phyloP scores from a whole-genome alignment of 2,797 vertebrate genomes.

The Sparidentex hasta region DNA sequence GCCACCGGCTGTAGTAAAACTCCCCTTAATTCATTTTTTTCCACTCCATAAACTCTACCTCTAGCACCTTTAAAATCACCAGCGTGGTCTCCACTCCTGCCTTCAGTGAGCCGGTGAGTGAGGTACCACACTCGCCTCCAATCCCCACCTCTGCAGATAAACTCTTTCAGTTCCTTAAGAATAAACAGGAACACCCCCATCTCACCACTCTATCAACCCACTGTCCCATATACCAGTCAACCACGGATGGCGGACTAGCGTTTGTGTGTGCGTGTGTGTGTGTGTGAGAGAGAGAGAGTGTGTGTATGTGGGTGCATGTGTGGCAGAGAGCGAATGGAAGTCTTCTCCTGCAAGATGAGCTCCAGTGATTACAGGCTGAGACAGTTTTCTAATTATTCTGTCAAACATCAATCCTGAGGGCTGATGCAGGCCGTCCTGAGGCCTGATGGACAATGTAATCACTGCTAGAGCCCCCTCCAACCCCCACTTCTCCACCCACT shows the following conservation, averaged over 20 bases:
- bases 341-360: conserved; percentile 89
- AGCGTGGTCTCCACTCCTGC: conserved; percentile 41
- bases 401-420: conserved; percentile 96
- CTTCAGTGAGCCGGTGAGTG: conserved; percentile 56
- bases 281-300: conserved; percentile 22
- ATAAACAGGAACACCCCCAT: conserved; percentile 86
- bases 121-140: conserved; percentile 46
- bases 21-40: conserved; percentile 68
- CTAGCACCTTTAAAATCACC: conserved; percentile 54
- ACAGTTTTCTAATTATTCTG: conserved; percentile 99
- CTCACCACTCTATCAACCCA: conserved; percentile 73
- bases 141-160: conserved; percentile 70
- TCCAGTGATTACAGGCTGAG: conserved; percentile 92
- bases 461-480: conserved; percentile 76
- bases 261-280: conserved; percentile 19
- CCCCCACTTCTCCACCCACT: conserved; percentile 42
- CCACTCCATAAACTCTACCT: conserved; percentile 66
- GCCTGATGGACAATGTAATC: conserved; percentile 98
- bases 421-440: conserved; percentile 89
- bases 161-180: conserved; percentile 84
- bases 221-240: conserved; percentile 70
- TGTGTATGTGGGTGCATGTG: conserved; percentile 38
- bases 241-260: conserved; percentile 46
- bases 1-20: conserved; percentile 67
- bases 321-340: conserved; percentile 75